Evolutionary conservation across 2,888 invertebrate species (phyloP).

Genomic region (Linyphia triangularis): DNA sequence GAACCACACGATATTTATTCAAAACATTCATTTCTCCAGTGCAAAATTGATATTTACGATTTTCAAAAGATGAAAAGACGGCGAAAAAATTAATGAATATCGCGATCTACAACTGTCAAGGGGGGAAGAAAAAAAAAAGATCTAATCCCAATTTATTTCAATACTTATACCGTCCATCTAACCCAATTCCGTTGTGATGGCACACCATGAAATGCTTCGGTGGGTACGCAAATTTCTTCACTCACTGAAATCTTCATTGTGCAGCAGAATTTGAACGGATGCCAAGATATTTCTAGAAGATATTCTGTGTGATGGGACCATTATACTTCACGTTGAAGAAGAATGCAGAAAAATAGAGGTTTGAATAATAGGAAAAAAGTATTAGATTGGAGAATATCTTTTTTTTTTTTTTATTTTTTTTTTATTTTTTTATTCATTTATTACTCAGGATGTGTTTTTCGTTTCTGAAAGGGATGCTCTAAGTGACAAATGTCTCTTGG

Average conservation of each 20-base stretch:
- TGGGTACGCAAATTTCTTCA: slow-evolving; percentile 18
- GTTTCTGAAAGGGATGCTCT: not conserved
- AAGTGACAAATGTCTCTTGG: not conserved
- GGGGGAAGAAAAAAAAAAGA: not conserved
- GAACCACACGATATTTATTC: too few species aligned
- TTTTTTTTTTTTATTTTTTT: not conserved
- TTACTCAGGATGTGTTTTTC: not conserved
- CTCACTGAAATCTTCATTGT: slow-evolving; percentile 17
- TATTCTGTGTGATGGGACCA: not conserved
- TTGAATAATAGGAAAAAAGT: not conserved
- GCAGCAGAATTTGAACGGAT: not conserved
- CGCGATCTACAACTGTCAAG: too few species aligned
- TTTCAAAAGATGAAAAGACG: too few species aligned
- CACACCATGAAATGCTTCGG: slow-evolving; percentile 17
- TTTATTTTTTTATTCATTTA: not conserved
- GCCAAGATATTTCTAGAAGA: slow-evolving; percentile 31
- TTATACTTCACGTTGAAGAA: not conserved
- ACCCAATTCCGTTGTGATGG: slow-evolving; percentile 14
- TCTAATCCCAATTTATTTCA: not conserved
- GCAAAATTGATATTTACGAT: too few species aligned
- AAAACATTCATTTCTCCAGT: too few species aligned
- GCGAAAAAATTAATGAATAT: not conserved
- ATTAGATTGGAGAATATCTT: not conserved
- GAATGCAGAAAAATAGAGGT: slow-evolving; percentile 6
- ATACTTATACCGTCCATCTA: not conserved